Evolutionary conservation across 2,888 invertebrate genomes (phyloP).

Genomic region (Athalia cordata): DNA sequence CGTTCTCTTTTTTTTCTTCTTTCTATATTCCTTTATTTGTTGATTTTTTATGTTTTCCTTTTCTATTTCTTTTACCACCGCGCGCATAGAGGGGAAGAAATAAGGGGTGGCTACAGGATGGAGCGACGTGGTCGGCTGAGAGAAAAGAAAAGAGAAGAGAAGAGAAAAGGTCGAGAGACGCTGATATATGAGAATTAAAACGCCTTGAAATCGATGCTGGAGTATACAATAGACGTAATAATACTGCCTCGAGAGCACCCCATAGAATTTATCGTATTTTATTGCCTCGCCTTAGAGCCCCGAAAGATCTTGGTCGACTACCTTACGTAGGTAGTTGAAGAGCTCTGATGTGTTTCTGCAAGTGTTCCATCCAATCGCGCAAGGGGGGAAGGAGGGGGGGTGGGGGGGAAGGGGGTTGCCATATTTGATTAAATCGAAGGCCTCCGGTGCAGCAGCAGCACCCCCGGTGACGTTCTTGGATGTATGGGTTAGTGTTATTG

Average conservation of each 20-base stretch:
- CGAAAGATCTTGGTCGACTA: conserved; percentile 6
- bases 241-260: conserved; percentile 35
- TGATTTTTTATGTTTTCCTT: not conserved
- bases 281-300: conserved; percentile 25
- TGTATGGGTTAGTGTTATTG: not conserved
- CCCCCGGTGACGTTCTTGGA: not conserved
- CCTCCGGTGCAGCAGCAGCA: not conserved
- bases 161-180: conserved; percentile 29
- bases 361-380: not conserved
- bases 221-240: conserved; percentile 45
- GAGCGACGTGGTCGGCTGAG: not conserved
- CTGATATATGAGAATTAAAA: conserved; percentile 45
- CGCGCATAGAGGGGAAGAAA: not conserved
- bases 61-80: not conserved
- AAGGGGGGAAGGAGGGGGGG: no score
- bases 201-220: conserved; percentile 41
- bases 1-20: not conserved
- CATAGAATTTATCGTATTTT: conserved; percentile 45
- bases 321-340: not conserved
- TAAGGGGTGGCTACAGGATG: not conserved
- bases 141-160: conserved; percentile 9
- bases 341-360: conserved; percentile 25
- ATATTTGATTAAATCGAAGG: conserved; percentile 32
- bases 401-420: no score
- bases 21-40: not conserved